phyloP scores from a whole-genome alignment of 2,888 invertebrate genomes.

The Microplitis manilae region DNA sequence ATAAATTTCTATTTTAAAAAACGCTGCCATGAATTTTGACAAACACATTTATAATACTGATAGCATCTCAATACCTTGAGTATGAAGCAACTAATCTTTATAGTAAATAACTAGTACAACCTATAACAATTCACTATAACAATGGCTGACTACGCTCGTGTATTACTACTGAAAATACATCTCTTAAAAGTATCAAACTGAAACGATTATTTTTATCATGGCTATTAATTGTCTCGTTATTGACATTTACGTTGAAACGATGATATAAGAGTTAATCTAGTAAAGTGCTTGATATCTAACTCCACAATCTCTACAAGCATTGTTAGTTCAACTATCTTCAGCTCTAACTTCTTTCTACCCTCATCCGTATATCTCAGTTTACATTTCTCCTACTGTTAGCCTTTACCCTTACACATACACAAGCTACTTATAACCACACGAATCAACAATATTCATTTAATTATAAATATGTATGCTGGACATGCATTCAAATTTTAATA shows the following conservation, averaged over 20 bases:
- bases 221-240: conserved; percentile 1
- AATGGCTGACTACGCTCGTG: neutral
- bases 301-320: neutral
- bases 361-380: neutral
- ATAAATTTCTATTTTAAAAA: too few species aligned
- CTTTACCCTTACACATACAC: neutral
- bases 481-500: too few species aligned
- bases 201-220: neutral
- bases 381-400: neutral
- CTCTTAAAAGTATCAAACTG: neutral
- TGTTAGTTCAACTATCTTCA: neutral
- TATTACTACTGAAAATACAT: neutral
- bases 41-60: too few species aligned
- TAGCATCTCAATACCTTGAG: neutral
- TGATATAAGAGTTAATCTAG: neutral
- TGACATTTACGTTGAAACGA: neutral
- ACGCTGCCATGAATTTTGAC: too few species aligned
- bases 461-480: too few species aligned
- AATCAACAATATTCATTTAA: too few species aligned
- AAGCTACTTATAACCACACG: too few species aligned
- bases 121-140: neutral
- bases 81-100: neutral
- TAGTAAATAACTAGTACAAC: neutral
- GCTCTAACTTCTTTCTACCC: neutral
- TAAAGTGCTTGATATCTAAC: neutral